Evolutionary conservation across 1,140 invertebrate species (phyloP).

Genomic region (Ctenoplectra terminalis): DNA sequence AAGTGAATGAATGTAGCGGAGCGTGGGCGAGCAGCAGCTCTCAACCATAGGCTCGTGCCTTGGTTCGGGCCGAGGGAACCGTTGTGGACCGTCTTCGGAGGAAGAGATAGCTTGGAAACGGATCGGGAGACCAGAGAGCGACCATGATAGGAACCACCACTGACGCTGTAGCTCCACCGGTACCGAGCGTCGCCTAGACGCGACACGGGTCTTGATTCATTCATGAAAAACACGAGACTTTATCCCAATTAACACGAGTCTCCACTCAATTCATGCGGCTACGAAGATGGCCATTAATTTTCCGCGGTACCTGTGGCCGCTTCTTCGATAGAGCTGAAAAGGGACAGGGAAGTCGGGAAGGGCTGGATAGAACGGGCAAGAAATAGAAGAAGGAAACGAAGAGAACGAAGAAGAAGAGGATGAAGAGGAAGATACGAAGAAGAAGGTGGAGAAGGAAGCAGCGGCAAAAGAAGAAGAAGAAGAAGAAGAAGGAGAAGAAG

Average conservation of each 20-base stretch:
- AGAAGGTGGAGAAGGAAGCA: neutral
- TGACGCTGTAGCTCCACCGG: conserved; percentile 24
- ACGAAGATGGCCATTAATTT: conserved; percentile 66
- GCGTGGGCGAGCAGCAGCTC: conserved; percentile 76
- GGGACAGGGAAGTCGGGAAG: neutral
- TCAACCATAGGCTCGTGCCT: conserved; percentile 42
- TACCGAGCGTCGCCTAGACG: conserved; percentile 56
- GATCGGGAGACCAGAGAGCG: neutral
- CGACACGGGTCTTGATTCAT: conserved; percentile 68
- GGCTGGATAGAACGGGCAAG: conserved; percentile 3
- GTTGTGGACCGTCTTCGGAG: neutral
- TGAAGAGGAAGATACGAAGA: neutral
- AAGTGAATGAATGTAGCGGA: conserved; percentile 79
- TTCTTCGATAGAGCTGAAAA: conserved; percentile 41
- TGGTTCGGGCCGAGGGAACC: neutral
- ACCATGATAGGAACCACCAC: neutral
- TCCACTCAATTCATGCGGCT: conserved; percentile 67
- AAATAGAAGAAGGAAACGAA: neutral
- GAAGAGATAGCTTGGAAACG: neutral
- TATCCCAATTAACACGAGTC: conserved; percentile 77
- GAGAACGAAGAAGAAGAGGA: too few species aligned
- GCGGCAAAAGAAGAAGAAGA: neutral
- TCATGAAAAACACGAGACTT: conserved; percentile 75
- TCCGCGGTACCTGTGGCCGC: conserved; percentile 37
- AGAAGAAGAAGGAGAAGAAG: neutral